Evolutionary conservation across 2,113 vertebrate genomes (phyloP).

Genomic region (Prunella himalayana): DNA sequence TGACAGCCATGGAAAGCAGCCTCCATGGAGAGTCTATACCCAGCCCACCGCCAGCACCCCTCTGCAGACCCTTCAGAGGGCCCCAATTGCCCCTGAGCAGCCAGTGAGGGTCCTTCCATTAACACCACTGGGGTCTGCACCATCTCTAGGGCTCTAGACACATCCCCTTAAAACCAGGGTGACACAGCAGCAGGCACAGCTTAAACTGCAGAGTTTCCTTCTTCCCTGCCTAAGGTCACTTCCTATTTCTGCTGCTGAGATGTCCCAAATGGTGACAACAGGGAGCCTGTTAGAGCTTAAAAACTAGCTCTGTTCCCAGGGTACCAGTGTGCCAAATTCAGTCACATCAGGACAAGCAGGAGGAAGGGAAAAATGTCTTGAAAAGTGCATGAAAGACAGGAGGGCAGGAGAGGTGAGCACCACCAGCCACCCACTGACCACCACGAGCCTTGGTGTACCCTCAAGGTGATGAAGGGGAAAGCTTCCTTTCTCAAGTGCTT

Average conservation of each 20-base stretch:
- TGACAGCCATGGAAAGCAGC: neutral
- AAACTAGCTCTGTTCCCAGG: neutral
- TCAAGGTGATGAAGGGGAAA: neutral
- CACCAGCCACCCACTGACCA: neutral
- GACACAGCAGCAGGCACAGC: neutral
- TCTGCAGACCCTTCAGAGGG: neutral
- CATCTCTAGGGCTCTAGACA: neutral
- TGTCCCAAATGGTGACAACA: neutral
- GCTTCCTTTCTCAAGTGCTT: neutral
- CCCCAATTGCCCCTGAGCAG: accelerated
- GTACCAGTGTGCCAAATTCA: neutral
- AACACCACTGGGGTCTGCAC: neutral
- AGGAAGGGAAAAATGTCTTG: neutral
- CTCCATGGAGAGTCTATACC: neutral
- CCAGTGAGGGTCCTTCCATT: neutral
- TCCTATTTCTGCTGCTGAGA: neutral
- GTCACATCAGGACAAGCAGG: neutral
- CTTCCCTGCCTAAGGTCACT: neutral
- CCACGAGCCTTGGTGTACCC: accelerated
- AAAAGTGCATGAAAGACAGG: neutral
- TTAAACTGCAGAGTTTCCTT: neutral
- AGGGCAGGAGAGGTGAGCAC: neutral
- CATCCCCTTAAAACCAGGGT: accelerated
- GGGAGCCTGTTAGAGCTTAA: neutral
- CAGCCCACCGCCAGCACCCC: neutral